Evolutionary conservation across 2,113 vertebrate genomes (phyloP).

Genomic region (Illadopsis cleaveri): DNA sequence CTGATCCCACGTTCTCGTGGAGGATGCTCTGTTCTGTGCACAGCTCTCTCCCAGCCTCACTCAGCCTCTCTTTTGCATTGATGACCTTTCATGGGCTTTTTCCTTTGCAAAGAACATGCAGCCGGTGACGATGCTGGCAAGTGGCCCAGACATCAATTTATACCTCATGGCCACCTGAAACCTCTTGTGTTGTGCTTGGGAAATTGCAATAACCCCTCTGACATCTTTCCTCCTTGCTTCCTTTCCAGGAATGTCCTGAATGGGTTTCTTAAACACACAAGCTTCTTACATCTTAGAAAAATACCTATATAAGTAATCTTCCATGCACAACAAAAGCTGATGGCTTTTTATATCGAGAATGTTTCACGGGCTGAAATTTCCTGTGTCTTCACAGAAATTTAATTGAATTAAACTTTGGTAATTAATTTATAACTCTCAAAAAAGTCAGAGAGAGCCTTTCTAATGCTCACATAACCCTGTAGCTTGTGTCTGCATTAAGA

Average conservation of each 20-base stretch:
- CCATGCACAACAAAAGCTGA: background rate
- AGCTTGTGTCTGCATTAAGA: background rate
- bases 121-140: background rate
- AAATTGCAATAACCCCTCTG: background rate
- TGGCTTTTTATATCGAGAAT: background rate
- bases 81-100: background rate
- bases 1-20: accelerated
- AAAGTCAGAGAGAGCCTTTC: background rate
- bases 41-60: background rate
- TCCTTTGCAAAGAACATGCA: background rate
- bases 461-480: background rate
- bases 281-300: background rate
- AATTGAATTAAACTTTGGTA: background rate
- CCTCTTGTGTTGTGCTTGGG: background rate
- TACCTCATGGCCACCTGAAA: background rate
- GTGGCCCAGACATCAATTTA: background rate
- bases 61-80: background rate
- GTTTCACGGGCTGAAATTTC: background rate
- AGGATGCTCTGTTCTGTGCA: background rate
- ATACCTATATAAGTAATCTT: background rate
- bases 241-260: background rate
- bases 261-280: background rate
- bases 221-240: background rate
- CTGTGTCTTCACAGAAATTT: background rate
- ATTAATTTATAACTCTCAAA: background rate